phyloP scores from a whole-genome alignment of 1,140 invertebrate species.

The Acromyrmex echinatior region DNA sequence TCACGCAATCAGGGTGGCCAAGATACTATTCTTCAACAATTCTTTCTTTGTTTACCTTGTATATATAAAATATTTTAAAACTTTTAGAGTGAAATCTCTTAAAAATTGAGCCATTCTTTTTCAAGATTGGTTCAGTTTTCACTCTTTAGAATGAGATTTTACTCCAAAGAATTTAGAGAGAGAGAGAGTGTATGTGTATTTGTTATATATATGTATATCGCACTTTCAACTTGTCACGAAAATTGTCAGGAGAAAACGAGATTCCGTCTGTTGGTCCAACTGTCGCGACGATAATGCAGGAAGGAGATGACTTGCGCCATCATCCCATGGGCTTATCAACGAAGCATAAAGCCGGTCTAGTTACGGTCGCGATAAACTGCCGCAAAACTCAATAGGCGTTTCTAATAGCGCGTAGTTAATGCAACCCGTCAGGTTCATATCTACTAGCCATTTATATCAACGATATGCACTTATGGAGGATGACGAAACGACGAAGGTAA shows the following conservation, averaged over 20 bases:
- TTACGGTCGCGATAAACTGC: conserved; percentile 59
- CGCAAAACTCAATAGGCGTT: conserved; percentile 59
- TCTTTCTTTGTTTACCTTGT: too few species aligned
- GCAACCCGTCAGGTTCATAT: conserved; percentile 25
- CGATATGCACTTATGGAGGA: conserved; percentile 31
- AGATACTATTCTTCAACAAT: too few species aligned
- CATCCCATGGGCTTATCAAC: conserved; percentile 55
- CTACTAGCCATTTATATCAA: conserved; percentile 32
- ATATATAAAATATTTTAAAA: too few species aligned
- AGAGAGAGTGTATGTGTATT: too few species aligned
- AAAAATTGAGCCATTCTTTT: too few species aligned
- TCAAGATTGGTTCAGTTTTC: too few species aligned
- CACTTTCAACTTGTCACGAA: neutral
- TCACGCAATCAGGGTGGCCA: too few species aligned
- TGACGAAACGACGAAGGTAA: neutral
- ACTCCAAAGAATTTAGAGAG: too few species aligned
- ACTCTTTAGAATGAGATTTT: too few species aligned
- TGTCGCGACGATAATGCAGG: conserved; percentile 19
- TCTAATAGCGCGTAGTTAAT: conserved; percentile 38
- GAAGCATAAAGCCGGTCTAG: conserved; percentile 44
- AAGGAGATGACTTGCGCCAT: conserved; percentile 4
- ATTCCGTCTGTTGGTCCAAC: neutral
- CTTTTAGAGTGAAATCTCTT: too few species aligned
- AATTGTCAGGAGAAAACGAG: neutral
- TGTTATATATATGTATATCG: too few species aligned